A percentile compares a stretch with the other conserved stretches of the same genome.
phyloP scores from a whole-genome alignment of 2,113 vertebrate genomes.

The Elephas maximus region DNA sequence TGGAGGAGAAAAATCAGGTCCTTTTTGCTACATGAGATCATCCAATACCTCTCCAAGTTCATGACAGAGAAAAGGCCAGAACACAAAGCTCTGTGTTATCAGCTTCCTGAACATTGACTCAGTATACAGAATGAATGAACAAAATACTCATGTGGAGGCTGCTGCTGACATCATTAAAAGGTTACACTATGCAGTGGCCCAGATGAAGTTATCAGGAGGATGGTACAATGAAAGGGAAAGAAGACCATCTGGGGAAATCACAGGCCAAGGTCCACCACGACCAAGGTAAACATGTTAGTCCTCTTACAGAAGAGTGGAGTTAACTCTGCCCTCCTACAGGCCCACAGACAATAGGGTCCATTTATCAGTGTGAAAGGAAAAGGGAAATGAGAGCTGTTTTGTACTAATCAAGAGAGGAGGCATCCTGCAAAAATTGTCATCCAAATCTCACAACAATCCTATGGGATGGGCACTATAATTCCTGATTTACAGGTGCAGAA shows the following conservation, averaged over 20 bases:
- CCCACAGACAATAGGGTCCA: background rate
- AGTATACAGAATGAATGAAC: background rate
- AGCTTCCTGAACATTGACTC: background rate
- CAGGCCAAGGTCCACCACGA: background rate
- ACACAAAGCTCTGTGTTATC: background rate
- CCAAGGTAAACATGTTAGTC: background rate
- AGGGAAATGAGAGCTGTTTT: background rate
- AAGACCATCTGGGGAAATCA: background rate
- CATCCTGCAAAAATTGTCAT: background rate
- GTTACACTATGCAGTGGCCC: background rate
- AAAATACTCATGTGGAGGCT: background rate
- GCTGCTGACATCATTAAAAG: background rate
- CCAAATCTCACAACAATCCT: background rate
- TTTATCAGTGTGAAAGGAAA: background rate
- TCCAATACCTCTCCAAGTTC: background rate
- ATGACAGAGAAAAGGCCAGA: background rate
- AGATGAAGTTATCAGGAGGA: background rate
- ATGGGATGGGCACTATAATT: background rate
- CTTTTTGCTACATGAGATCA: background rate
- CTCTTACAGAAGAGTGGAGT: background rate
- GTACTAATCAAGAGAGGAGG: background rate
- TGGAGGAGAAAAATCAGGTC: background rate
- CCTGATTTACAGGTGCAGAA: background rate
- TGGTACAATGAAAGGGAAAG: background rate
- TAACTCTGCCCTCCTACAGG: background rate